Evolutionary conservation across 2,113 vertebrate genomes (phyloP).

Genomic region (Cyrtonyx montezumae): DNA sequence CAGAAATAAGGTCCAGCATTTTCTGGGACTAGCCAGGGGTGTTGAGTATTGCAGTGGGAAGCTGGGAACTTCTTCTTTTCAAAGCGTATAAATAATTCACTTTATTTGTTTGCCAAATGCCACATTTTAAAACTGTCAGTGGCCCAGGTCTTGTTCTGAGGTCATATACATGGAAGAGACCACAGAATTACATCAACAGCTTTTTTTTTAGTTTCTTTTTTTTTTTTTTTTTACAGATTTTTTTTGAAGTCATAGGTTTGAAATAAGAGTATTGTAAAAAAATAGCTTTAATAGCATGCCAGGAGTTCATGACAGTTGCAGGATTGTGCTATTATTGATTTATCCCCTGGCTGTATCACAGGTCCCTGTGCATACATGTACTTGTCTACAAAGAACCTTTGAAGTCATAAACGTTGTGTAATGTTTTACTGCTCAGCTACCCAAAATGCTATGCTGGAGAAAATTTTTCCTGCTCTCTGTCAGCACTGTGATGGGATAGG

Average conservation of each 20-base stretch:
- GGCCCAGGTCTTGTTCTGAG: neutral
- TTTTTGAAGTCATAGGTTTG: neutral
- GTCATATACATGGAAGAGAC: neutral
- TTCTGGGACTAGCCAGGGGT: neutral
- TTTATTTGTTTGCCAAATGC: neutral
- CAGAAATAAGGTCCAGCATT: neutral
- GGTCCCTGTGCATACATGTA: neutral
- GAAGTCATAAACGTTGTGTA: neutral
- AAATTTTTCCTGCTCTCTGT: neutral
- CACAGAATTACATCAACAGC: neutral
- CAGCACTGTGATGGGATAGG: neutral
- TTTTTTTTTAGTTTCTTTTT: neutral
- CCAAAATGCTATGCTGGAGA: neutral
- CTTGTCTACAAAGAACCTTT: neutral
- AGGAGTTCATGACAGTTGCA: neutral
- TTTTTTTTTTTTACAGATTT: neutral
- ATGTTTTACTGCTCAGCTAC: constrained; percentile 20
- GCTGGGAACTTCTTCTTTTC: constrained; percentile 27
- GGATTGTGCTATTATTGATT: neutral
- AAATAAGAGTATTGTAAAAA: constrained; percentile 5
- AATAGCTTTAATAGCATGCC: neutral
- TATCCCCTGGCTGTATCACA: neutral
- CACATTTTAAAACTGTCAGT: neutral
- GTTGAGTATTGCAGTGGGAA: constrained; percentile 11
- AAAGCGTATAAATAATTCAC: constrained; percentile 7